phyloP scores from a whole-genome alignment of 2,888 invertebrate species.

The Cheilosia vulpina region DNA sequence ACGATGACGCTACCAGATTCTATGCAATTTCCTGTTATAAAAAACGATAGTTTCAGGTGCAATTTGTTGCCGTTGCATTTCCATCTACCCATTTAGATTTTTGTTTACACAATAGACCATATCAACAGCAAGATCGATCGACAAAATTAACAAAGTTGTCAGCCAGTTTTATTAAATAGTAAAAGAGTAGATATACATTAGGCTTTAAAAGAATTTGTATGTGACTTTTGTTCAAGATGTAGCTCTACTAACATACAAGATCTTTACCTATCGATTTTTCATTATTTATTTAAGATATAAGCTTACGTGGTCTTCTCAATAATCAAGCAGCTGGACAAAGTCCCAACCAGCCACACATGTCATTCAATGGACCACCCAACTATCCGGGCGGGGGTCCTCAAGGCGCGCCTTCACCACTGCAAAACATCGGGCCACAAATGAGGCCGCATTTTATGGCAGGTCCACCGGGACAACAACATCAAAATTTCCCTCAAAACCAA shows the following conservation, averaged over 20 bases:
- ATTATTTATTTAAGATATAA: constrained; percentile 81
- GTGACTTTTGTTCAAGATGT: constrained; percentile 56
- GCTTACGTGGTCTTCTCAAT: constrained; percentile 83
- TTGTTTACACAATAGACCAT: too few relatives aligned
- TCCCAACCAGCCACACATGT: constrained; percentile 82
- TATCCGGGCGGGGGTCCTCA: constrained; percentile 82
- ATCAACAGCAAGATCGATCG: too few relatives aligned
- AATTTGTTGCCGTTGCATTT: too few relatives aligned
- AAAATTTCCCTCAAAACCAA: constrained; percentile 82
- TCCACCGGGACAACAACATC: constrained; percentile 82
- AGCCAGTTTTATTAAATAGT: background rate
- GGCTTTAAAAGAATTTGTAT: constrained; percentile 2
- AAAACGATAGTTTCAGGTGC: too few relatives aligned
- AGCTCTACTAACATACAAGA: constrained; percentile 55
- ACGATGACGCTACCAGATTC: too few relatives aligned
- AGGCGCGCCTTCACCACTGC: constrained; percentile 82
- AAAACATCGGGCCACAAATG: constrained; percentile 82
- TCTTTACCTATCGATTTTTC: constrained; percentile 59
- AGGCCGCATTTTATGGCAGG: constrained; percentile 83
- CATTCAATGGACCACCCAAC: constrained; percentile 82
- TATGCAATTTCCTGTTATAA: too few relatives aligned
- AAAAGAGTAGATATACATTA: background rate
- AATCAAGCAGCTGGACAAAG: constrained; percentile 83
- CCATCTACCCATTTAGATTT: too few relatives aligned
- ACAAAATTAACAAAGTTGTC: background rate